Conservation (phyloP, 2,888 invertebrate genomes). For the Endomychus coccineus region DNA sequence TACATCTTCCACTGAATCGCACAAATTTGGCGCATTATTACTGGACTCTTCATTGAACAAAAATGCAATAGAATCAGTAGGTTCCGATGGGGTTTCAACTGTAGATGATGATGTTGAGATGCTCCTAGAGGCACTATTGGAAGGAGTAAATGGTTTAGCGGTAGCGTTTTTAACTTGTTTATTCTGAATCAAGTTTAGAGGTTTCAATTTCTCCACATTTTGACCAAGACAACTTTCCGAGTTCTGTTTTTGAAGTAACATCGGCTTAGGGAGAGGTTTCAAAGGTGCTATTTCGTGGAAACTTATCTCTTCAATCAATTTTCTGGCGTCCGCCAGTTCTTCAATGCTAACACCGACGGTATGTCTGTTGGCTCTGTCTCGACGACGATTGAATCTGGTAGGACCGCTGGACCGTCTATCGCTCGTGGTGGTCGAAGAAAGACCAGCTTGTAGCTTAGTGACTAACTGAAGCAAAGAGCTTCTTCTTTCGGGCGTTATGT, state of each 20-base stretch:
- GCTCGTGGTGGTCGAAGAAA: conserved; percentile 36
- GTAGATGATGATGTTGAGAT: conserved; percentile 35
- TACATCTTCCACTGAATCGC: background rate
- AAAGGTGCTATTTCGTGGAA: conserved; percentile 26
- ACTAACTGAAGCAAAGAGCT: conserved; percentile 68
- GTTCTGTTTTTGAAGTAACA: conserved; percentile 43
- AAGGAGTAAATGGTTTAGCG: conserved; percentile 41
- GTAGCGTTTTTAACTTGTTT: conserved; percentile 38
- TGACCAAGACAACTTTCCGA: conserved; percentile 43
- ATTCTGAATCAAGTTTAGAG: conserved; percentile 11
- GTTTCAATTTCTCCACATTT: conserved; percentile 14
- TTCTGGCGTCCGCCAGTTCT: conserved; percentile 71
- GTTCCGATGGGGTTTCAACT: conserved; percentile 39
- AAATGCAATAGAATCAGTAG: conserved; percentile 34
- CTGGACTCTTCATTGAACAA: conserved; percentile 38
- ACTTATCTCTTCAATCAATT: conserved; percentile 60
- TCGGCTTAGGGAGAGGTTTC: conserved; percentile 21
- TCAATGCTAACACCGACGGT: conserved; percentile 78
- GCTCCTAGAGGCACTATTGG: conserved; percentile 30
- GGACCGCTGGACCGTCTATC: conserved; percentile 46
- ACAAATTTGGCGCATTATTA: too few relatives aligned
- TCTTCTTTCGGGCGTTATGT: conserved; percentile 60
- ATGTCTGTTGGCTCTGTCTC: conserved; percentile 62
- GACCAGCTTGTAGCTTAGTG: conserved; percentile 57
- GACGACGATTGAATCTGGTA: conserved; percentile 47